Base-by-base conservation (phyloP, 2,797 vertebrate genomes). In the Sardinella longiceps region DNA sequence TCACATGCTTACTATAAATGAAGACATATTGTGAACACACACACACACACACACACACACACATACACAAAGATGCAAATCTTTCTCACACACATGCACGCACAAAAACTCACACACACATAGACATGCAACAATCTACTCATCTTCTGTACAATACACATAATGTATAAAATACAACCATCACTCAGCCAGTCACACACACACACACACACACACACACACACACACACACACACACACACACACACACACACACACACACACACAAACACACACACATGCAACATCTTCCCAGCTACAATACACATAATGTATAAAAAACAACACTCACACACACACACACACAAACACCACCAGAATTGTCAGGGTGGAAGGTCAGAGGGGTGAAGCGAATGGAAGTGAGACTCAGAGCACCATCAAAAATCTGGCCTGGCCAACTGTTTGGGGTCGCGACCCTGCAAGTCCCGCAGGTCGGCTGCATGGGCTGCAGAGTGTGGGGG, bases 321-420 rank as follows among this genome's bases (percentile, higher is more conserved):
- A n/a, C n/a, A n/a, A 10, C 4, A 39, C 51, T 45, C 10, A 51
- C 25, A 74, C 60, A 50, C 60, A 80, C 53, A 56, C 82, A 77
- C 46, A 48, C 18, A 77, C n/a, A 25, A 30, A 53, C 74, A 77
- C 70, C 82, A 70, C 15, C 82, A 66, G 15, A 81, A 56, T 70
- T 39, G n/a, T 30, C 30, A 23, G 80, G 39, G 51, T 39, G 56
- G 80, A 77, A 6, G 77, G 82, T 50, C 25, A 66, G 53, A 9
- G 80, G 80, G 14, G 70, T 82, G 80, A 39, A 45, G 81, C 56
- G 7, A 83, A 80, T 43, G 30, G 70, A 77, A 77, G 39, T 77
- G 33, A 77, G 20, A 43, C 37, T 43, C 70, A 39, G 18, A 77
- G 70, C 70, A 43, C 70, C 70, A 77, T 77, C 70, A 77, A 77